Percentiles rank a stretch among this genome's conserved stretches.
phyloP scores from a whole-genome alignment of 2,113 vertebrate genomes.

The Naja naja region DNA sequence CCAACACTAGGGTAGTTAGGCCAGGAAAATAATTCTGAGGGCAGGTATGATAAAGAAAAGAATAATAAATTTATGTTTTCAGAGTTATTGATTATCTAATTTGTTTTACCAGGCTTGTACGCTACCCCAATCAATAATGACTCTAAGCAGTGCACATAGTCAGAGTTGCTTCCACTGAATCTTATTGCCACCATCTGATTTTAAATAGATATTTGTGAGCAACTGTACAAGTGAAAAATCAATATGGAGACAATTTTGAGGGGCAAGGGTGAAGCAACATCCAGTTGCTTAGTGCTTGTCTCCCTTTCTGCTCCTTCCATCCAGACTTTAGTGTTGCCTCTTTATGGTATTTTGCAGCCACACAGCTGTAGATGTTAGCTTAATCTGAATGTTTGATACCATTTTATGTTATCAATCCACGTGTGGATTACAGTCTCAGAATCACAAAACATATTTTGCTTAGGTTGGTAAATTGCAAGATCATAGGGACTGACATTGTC shows the following conservation, averaged over 20 bases:
- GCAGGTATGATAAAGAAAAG: not conserved
- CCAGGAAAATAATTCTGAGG: not conserved
- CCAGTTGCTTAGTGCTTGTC: not conserved
- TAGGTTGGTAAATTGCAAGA: not conserved
- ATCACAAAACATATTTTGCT: not conserved
- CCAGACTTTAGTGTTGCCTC: not conserved
- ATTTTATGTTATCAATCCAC: not conserved
- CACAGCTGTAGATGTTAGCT: not conserved
- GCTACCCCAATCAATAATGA: not conserved
- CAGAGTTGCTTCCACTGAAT: not conserved
- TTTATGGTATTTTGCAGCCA: not conserved
- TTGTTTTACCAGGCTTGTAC: not conserved
- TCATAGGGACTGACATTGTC: not conserved
- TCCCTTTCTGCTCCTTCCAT: no score
- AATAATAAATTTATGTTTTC: not conserved
- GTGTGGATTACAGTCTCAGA: not conserved
- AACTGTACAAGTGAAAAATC: not conserved
- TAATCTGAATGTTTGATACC: not conserved
- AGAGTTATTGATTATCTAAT: not conserved
- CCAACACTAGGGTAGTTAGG: not conserved
- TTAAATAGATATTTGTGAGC: not conserved
- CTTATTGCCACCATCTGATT: not conserved
- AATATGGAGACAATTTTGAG: not conserved
- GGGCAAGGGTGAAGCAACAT: not conserved
- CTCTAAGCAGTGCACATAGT: not conserved